phyloP scores from a whole-genome alignment of 2,888 invertebrate species.

The Lithophane leautieri region DNA sequence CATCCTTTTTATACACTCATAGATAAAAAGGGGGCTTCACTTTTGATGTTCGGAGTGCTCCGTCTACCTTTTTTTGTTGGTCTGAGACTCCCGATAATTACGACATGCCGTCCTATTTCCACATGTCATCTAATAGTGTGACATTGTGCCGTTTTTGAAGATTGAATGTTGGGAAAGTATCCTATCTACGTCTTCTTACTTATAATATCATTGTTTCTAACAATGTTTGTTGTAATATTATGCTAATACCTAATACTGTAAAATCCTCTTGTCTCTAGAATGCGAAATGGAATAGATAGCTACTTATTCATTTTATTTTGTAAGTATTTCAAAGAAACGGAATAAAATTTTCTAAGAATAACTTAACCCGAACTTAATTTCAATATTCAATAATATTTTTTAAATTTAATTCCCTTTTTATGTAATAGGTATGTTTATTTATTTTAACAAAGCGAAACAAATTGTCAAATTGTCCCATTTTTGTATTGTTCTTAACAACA shows the following conservation, averaged over 20 bases:
- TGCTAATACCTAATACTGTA: not conserved
- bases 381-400: not conserved
- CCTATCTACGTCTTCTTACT: too few species aligned
- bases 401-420: not conserved
- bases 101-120: too few species aligned
- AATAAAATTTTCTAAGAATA: too few species aligned
- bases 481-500: slow-evolving; percentile 41
- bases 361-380: not conserved
- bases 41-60: too few species aligned
- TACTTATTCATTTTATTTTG: not conserved
- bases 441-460: slow-evolving; percentile 15
- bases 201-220: too few species aligned
- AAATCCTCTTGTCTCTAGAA: not conserved
- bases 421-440: not conserved
- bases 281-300: not conserved
- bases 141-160: too few species aligned
- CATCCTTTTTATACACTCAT: too few species aligned
- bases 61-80: too few species aligned
- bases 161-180: too few species aligned
- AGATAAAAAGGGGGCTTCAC: too few species aligned
- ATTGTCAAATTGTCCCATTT: slow-evolving; percentile 1
- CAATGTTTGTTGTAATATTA: not conserved
- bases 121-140: too few species aligned
- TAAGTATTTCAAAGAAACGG: not conserved
- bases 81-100: too few species aligned